Evolutionary conservation across 2,888 invertebrate genomes (phyloP).

Genomic region (Drosophila aldrichi): DNA sequence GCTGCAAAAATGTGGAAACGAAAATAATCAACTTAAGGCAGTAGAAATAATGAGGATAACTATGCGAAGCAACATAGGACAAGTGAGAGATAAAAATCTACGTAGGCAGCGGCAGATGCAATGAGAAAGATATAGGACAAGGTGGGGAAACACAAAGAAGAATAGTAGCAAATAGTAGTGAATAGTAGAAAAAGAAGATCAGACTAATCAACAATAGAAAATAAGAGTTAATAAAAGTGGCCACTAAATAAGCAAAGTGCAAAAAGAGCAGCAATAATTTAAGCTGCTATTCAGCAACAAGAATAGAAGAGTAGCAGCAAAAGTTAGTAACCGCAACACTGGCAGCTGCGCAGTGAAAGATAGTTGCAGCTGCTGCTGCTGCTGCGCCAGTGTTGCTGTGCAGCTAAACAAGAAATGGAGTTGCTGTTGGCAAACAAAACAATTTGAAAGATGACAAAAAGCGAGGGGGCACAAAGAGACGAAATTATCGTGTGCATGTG

Average conservation of each 20-base stretch:
- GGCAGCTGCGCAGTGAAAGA: slow-evolving; percentile 47
- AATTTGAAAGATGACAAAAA: slow-evolving; percentile 18
- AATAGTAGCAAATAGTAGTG: background rate
- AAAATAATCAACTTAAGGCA: slow-evolving; percentile 15
- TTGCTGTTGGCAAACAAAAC: slow-evolving; percentile 59
- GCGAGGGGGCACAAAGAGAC: slow-evolving; percentile 12
- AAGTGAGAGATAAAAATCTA: background rate
- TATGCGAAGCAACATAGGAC: background rate
- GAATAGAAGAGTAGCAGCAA: background rate
- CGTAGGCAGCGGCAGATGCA: slow-evolving; percentile 1
- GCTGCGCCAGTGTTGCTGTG: slow-evolving; percentile 44
- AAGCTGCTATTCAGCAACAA: background rate
- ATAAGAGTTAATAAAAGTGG: background rate
- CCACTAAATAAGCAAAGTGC: background rate
- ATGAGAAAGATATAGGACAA: background rate
- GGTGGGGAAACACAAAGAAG: background rate
- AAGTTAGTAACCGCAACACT: slow-evolving; percentile 4
- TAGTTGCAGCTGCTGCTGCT: slow-evolving; percentile 19
- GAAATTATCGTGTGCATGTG: slow-evolving; percentile 49
- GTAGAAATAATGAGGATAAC: slow-evolving; percentile 8
- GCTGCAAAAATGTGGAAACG: slow-evolving; percentile 26
- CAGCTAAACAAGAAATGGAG: slow-evolving; percentile 38
- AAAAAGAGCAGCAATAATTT: background rate
- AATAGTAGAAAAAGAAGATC: background rate
- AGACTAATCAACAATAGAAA: background rate